phyloP scores from a whole-genome alignment of 2,888 invertebrate species.

The Gymnosoma rotundatum region DNA sequence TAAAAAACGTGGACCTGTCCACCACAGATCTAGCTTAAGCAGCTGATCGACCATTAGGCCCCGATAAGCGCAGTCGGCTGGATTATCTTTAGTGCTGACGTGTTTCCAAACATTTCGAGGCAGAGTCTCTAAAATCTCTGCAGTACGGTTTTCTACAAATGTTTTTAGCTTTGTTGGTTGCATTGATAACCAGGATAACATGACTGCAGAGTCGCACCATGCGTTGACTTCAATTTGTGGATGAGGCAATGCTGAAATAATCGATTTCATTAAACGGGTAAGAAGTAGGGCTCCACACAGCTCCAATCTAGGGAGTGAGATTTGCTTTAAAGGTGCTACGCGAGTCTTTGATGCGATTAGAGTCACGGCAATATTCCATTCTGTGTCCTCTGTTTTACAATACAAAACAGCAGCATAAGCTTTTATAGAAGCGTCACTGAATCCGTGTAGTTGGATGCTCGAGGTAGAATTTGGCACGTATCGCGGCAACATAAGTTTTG shows the following conservation, averaged over 20 bases:
- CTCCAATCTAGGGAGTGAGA: constrained; percentile 6
- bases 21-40: background rate
- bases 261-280: constrained; percentile 19
- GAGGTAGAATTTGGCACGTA: background rate
- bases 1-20: too few species aligned
- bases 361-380: background rate
- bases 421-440: constrained; percentile 34
- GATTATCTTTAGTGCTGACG: constrained; percentile 12
- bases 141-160: constrained; percentile 19
- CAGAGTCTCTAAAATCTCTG: constrained; percentile 20
- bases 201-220: too few species aligned
- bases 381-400: background rate
- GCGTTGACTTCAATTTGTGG: too few species aligned
- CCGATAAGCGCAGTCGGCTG: constrained; percentile 44
- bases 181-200: constrained; percentile 9
- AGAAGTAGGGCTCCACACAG: constrained; percentile 23
- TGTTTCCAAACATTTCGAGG: constrained; percentile 7
- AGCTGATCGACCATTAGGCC: constrained; percentile 18
- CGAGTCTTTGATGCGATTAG: constrained; percentile 43
- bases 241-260: background rate
- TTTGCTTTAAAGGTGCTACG: constrained; percentile 24
- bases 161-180: constrained; percentile 22
- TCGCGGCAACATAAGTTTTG: background rate
- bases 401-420: constrained; percentile 39
- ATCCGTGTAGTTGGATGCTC: constrained; percentile 19